phyloP scores from a whole-genome alignment of 2,888 invertebrate genomes.

The Poecilobothrus nobilitatus region DNA sequence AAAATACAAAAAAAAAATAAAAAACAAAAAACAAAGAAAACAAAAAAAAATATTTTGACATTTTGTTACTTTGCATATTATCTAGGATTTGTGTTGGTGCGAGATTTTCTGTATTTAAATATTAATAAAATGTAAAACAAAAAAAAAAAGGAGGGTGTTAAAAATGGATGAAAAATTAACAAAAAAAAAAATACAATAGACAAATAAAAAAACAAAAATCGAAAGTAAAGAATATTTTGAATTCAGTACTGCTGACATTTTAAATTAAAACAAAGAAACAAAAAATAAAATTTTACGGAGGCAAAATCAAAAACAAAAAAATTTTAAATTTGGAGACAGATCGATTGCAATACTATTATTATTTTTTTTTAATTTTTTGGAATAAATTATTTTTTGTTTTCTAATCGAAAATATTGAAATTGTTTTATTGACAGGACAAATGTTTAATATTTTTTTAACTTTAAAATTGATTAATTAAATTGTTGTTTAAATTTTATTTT shows the following conservation, averaged over 20 bases:
- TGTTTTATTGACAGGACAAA: background rate
- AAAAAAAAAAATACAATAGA: no score
- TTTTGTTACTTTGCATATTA: background rate
- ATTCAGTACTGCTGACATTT: no score
- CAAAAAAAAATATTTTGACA: background rate
- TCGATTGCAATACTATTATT: background rate
- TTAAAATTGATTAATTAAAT: no score
- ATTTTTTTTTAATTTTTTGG: no score
- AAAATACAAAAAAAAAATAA: background rate
- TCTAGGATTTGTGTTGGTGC: no score
- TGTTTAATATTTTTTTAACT: background rate
- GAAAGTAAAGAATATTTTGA: no score
- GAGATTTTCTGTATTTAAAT: background rate
- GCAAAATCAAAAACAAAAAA: no score
- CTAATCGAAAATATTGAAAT: background rate
- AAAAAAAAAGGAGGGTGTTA: background rate
- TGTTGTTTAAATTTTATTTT: background rate
- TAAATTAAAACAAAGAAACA: no score
- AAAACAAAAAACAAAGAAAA: no score
- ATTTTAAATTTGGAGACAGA: background rate
- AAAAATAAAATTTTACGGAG: no score
- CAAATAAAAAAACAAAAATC: no score
- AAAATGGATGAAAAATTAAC: no score
- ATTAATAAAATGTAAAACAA: background rate
- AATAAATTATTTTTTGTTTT: background rate